Evolutionary conservation across 2,113 vertebrate genomes (phyloP).

Genomic region (Archocentrus centrarchus): DNA sequence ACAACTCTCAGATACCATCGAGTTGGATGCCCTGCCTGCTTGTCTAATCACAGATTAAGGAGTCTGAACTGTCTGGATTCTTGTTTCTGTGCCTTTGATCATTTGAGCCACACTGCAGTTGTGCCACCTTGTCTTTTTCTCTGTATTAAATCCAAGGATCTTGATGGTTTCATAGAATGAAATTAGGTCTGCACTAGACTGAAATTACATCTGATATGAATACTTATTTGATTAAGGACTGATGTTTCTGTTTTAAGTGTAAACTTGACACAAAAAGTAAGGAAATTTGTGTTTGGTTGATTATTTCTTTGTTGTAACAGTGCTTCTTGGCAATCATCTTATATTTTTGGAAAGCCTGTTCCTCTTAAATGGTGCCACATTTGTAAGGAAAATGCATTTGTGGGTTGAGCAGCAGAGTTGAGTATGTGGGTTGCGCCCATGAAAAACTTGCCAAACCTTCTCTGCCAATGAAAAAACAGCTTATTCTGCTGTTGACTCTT

Average conservation of each 20-base stretch:
- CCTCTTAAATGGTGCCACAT: too few species aligned
- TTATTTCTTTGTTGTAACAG: too few species aligned
- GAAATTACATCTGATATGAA: not conserved
- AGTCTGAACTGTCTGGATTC: conserved; percentile 51
- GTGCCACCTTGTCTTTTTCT: not conserved
- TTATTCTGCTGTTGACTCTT: too few species aligned
- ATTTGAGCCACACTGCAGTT: not conserved
- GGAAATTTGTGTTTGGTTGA: too few species aligned
- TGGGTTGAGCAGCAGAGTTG: too few species aligned
- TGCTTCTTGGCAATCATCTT: too few species aligned
- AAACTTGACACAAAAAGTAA: too few species aligned
- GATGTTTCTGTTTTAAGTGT: not conserved
- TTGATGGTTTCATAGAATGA: not conserved
- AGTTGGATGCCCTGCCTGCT: conserved; percentile 36
- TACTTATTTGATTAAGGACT: not conserved
- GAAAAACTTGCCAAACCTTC: too few species aligned
- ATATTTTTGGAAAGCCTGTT: too few species aligned
- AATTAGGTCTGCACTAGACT: not conserved
- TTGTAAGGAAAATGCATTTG: too few species aligned
- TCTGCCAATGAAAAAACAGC: too few species aligned
- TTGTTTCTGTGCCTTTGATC: conserved; percentile 7
- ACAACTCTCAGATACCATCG: conserved; percentile 22
- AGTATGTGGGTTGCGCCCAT: too few species aligned
- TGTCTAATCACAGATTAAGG: conserved; percentile 68
- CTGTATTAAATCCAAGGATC: not conserved